Conservation (phyloP, 1,140 invertebrate genomes). For the Ceratosolen fusciceps region DNA sequence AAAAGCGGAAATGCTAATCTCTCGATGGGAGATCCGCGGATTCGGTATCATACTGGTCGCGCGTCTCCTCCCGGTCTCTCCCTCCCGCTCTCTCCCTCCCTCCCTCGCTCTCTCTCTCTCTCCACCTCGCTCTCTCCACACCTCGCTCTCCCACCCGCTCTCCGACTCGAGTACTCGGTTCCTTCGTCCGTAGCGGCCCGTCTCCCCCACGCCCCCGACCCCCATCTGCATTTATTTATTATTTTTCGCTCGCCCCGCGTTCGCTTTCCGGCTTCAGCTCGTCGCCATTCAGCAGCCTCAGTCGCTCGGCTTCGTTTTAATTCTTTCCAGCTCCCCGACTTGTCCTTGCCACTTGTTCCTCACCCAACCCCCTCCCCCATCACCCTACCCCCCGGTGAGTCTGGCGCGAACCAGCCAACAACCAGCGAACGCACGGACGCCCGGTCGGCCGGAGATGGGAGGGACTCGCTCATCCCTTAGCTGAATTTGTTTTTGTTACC, state of each 20-base stretch:
- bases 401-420: no score
- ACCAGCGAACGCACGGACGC: no score
- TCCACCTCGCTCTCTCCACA: constrained; percentile 17
- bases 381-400: no score
- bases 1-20: constrained; percentile 72
- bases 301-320: not conserved
- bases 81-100: not conserved
- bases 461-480: not conserved
- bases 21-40: constrained; percentile 68
- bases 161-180: no score
- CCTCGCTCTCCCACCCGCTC: not conserved
- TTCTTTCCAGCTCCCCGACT: not conserved
- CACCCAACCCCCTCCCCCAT: no score
- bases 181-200: no score
- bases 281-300: not conserved
- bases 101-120: no score
- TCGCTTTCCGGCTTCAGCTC: not conserved
- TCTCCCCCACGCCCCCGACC: not conserved
- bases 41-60: constrained; percentile 47
- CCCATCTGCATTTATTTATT: constrained; percentile 18
- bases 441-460: no score
- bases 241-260: not conserved
- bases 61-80: constrained; percentile 15
- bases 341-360: not conserved
- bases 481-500: not conserved